Base-by-base conservation (phyloP, 2,797 vertebrate genomes). In the Pipistrellus kuhlii region DNA sequence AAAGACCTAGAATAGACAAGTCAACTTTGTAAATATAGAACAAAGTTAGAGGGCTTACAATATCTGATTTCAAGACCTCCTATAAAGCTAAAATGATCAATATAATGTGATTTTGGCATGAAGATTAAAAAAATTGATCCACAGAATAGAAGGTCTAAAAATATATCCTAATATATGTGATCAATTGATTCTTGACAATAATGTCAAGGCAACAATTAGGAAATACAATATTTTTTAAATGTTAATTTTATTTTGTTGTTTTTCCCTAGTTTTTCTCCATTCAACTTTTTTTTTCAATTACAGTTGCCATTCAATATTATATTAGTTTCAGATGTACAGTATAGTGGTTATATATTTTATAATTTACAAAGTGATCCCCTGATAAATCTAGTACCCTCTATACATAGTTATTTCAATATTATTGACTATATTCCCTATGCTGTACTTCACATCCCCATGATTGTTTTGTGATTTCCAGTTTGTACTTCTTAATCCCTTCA, bases 71-170 rank as follows among this genome's bases (percentile, higher is more conserved):
- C 78, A 80, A 72, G 46, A 90, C 57, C 90, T 72, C 55, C 59
- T 62, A 9, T 62, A 93, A 90, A 88, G 66, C 59, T 85, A 77
- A 59, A 80, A 51, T 32, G 11, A 90, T 88, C 30, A 53, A 66
- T 9, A 59, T 23, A 46, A 25, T 32, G 48, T 89, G 76, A 93
- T 75, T 92, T 94, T 21, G 72, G 15, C 35, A 80, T 69, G 73
- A 82, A 62, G 51, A 21, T 82, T 55, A 62, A 84, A 13, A 55
- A 76, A 76, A 66, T 13, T 91, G 55, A 77, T 66, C 23, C 85
- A 85, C 30, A 91, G 55, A 93, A 78, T 8, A 90, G n/a, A 71
- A 30, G 14, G 20, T 89, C 69, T 93, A 86, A 88, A 89, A 88
- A 71, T 85, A 84, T 32, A 80, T 11, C 30, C 51, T 73, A 18